Percentiles rank a stretch among this genome's conserved stretches.
Conservation (phyloP, 2,888 invertebrate genomes). For the Deroplatys truncata region DNA sequence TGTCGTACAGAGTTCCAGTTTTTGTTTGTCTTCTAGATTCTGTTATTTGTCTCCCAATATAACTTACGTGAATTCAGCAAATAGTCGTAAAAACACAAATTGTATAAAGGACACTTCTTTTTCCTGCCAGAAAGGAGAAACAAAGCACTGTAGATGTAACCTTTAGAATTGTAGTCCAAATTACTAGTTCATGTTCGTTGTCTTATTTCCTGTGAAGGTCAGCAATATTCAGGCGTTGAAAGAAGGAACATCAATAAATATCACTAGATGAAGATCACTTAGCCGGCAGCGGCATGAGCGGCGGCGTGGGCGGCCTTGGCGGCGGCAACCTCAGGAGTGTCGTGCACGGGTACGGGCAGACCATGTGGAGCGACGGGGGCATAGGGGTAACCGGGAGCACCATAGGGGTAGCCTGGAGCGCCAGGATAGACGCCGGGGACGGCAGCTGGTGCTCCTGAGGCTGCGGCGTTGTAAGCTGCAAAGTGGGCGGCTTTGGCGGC, state of each 20-base stretch:
- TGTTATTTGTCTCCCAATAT: too few species aligned
- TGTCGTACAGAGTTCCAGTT: too few species aligned
- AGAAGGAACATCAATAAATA: neutral
- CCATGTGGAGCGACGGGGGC: conserved; percentile 21
- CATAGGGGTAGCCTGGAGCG: conserved; percentile 36
- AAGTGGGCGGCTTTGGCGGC: conserved; percentile 35
- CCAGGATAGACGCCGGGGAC: neutral
- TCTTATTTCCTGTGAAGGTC: neutral
- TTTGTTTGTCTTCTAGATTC: too few species aligned
- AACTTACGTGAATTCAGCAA: too few species aligned
- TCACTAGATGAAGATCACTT: neutral
- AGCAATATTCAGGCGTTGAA: too few species aligned
- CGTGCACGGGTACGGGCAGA: conserved; percentile 31
- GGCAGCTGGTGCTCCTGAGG: neutral
- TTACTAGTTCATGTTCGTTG: neutral
- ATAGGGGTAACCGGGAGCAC: conserved; percentile 38
- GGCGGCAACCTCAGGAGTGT: conserved; percentile 36
- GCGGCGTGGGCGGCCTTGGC: conserved; percentile 34
- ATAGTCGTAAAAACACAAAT: too few species aligned
- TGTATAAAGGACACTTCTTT: too few species aligned
- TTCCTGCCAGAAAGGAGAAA: too few species aligned
- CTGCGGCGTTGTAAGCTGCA: conserved; percentile 33
- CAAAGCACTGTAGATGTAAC: neutral
- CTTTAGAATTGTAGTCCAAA: neutral
- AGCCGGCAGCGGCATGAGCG: conserved; percentile 33